These are phyloP conservation scores for Lasius fuliginosus DNA, from an alignment of 2,888 invertebrate species.

Conservation along the genomic window DNA sequence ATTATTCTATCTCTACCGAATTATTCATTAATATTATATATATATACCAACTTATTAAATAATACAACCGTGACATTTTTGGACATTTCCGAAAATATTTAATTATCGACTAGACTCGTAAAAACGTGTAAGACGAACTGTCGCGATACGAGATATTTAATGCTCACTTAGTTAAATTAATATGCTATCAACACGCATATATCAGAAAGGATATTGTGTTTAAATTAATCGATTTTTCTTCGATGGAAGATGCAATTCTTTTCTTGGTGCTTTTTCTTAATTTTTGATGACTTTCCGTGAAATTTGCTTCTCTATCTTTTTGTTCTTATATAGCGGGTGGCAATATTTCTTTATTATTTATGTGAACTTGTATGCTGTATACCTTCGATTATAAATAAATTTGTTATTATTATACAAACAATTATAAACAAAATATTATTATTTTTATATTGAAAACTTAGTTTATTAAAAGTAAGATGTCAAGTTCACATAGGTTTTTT, in stretches of 20 bases:
- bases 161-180: conserved; percentile 30
- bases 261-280: not conserved
- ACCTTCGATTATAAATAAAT: not conserved
- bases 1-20: conserved; percentile 30
- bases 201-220: not conserved
- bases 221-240: not conserved
- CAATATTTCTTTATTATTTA: not conserved
- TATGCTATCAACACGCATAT: not conserved
- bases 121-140: not conserved
- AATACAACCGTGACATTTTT: not conserved
- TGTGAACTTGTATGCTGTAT: not conserved
- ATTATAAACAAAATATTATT: not conserved
- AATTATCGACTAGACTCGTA: conserved; percentile 17
- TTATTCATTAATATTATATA: conserved; percentile 63
- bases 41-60: conserved; percentile 32
- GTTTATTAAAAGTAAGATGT: not conserved
- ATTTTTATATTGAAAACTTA: not conserved
- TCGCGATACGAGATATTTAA: conserved; percentile 8
- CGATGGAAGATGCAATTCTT: not conserved
- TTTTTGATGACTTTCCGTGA: not conserved
- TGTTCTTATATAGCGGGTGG: not conserved
- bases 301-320: not conserved
- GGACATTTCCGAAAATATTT: conserved; percentile 17
- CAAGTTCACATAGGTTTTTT: not conserved
- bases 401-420: not conserved